A percentile compares a stretch with the other conserved stretches of the same genome.
Evolutionary conservation across 1,140 invertebrate genomes (phyloP).

Genomic region (Drosophila dunni): DNA sequence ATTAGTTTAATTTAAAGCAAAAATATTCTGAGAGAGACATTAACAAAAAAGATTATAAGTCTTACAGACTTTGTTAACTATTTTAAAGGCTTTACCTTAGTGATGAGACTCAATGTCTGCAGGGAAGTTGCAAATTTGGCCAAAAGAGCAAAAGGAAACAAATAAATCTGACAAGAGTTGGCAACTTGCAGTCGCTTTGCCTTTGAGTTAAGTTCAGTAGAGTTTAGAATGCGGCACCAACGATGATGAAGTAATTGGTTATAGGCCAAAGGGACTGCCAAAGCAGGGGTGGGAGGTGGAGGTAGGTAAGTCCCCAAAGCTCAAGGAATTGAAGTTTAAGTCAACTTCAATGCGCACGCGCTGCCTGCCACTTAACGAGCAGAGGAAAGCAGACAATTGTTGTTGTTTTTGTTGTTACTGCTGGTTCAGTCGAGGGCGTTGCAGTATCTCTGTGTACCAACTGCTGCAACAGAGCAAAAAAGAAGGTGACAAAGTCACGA

Average conservation of each 20-base stretch:
- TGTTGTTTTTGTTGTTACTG: slow-evolving; percentile 38
- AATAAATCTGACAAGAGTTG: slow-evolving; percentile 80
- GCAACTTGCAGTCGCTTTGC: slow-evolving; percentile 52
- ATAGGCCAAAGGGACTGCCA: slow-evolving; percentile 9
- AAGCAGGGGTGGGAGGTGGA: slow-evolving; percentile 12
- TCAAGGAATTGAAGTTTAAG: slow-evolving; percentile 34
- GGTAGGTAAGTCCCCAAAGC: background rate
- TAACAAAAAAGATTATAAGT: too few species aligned
- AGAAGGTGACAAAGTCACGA: slow-evolving; percentile 85
- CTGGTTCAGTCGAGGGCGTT: slow-evolving; percentile 72
- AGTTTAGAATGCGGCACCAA: slow-evolving; percentile 69
- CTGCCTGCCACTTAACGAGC: slow-evolving; percentile 80
- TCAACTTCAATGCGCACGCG: slow-evolving; percentile 76
- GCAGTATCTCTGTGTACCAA: slow-evolving; percentile 61
- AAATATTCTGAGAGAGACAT: too few species aligned
- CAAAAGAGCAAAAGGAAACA: slow-evolving; percentile 40
- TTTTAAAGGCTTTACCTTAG: background rate
- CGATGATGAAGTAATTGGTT: slow-evolving; percentile 82
- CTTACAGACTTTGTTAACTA: background rate
- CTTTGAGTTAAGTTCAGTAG: slow-evolving; percentile 77
- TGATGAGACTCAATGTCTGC: background rate
- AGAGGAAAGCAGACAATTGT: slow-evolving; percentile 60
- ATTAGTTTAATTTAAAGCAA: too few species aligned
- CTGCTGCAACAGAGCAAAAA: slow-evolving; percentile 56
- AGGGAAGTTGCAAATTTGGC: slow-evolving; percentile 28